Conservation (phyloP, 2,888 invertebrate species). For the Leptinotarsa peninsularis region DNA sequence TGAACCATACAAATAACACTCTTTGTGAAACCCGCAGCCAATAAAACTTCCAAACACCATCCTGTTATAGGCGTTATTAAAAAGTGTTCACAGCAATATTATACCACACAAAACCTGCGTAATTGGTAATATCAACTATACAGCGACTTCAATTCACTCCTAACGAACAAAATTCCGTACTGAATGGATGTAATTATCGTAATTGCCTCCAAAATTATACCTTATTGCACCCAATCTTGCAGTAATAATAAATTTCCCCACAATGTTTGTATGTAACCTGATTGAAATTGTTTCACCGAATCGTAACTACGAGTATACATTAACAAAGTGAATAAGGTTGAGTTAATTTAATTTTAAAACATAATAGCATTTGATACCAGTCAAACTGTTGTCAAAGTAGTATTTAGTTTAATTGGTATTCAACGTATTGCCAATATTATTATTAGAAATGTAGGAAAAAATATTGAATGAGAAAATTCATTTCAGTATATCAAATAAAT, state of each 20-base stretch:
- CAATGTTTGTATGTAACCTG: conserved; percentile 6
- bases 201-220: conserved; percentile 13
- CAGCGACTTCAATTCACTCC: neutral
- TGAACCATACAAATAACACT: too few species aligned
- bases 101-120: neutral
- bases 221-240: conserved; percentile 16
- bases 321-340: neutral
- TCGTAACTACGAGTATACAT: neutral
- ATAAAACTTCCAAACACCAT: neutral
- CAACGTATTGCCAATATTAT: too few species aligned
- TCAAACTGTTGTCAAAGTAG: neutral
- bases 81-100: neutral
- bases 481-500: too few species aligned
- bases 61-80: neutral
- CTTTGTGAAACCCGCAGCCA: too few species aligned
- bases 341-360: neutral
- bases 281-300: conserved; percentile 5
- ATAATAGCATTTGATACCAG: neutral
- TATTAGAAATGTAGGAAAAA: too few species aligned
- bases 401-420: neutral
- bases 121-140: neutral
- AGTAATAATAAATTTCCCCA: conserved; percentile 11
- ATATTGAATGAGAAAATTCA: too few species aligned
- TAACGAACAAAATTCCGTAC: conserved; percentile 1
- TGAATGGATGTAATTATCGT: conserved; percentile 6